Evolutionary conservation across 1,140 invertebrate genomes (phyloP).

Genomic region (Diorhabda sublineata): DNA sequence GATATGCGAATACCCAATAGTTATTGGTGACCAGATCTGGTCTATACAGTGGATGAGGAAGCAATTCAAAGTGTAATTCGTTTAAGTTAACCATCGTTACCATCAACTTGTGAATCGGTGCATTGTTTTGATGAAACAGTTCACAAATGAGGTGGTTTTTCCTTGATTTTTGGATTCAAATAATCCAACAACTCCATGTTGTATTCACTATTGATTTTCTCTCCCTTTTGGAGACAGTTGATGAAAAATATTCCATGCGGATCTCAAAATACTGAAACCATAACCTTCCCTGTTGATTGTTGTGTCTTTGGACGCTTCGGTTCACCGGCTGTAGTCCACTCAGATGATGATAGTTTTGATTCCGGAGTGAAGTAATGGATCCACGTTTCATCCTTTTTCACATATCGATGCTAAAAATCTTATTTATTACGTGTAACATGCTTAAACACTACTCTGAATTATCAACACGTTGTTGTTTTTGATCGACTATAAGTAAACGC

Average conservation of each 20-base stretch:
- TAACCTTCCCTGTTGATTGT: not conserved
- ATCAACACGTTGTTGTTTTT: too few species aligned
- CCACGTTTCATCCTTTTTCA: not conserved
- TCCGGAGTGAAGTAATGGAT: conserved; percentile 2
- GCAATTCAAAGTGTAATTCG: not conserved
- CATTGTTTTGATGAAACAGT: not conserved
- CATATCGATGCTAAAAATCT: too few species aligned
- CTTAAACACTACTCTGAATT: too few species aligned
- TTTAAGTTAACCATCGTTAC: not conserved
- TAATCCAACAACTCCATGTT: not conserved
- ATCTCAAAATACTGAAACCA: not conserved
- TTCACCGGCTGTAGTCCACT: not conserved
- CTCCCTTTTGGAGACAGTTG: not conserved
- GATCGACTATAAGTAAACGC: too few species aligned
- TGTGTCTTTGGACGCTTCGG: not conserved
- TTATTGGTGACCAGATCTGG: not conserved
- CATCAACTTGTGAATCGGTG: not conserved
- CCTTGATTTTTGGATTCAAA: not conserved
- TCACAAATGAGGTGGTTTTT: not conserved
- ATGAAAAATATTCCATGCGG: not conserved
- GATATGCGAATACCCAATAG: not conserved
- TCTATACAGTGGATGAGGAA: not conserved
- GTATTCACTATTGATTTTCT: conserved; percentile 1
- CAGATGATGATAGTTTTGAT: not conserved
- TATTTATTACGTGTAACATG: too few species aligned